Evolutionary conservation across 1,140 invertebrate species (phyloP).

Genomic region (Planococcus citri): DNA sequence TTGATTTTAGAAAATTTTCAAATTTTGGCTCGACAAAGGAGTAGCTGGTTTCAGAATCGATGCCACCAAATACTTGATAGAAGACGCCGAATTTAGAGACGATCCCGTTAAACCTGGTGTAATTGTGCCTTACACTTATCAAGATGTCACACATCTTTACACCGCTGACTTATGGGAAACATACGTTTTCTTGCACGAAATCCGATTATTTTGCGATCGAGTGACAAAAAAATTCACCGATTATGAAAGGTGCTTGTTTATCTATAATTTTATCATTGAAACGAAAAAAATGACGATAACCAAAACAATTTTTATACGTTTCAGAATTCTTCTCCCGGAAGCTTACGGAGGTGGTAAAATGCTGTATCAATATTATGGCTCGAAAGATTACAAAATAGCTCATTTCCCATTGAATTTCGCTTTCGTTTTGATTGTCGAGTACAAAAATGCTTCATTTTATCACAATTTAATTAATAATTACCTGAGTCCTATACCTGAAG

Average conservation of each 20-base stretch:
- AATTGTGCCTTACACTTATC: not conserved
- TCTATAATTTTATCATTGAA: not conserved
- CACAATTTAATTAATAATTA: not conserved
- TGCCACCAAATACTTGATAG: conserved; percentile 39
- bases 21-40: conserved; percentile 51
- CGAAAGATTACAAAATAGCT: not conserved
- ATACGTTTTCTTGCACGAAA: conserved; percentile 47
- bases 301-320: not conserved
- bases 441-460: not conserved
- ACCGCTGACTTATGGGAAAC: conserved; percentile 47
- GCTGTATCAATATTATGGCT: not conserved
- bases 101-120: conserved; percentile 28
- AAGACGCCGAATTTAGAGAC: conserved; percentile 34
- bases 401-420: not conserved
- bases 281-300: conserved; percentile 16
- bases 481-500: not conserved
- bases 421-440: not conserved
- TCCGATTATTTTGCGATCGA: conserved; percentile 44
- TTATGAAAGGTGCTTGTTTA: not conserved
- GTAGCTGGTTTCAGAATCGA: conserved; percentile 57
- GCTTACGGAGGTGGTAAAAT: not conserved
- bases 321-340: not conserved
- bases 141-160: conserved; percentile 43
- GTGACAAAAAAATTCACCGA: not conserved
- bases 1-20: conserved; percentile 34